Base-by-base conservation (phyloP, 2,888 invertebrate genomes). In the Danaus chrysippus region DNA sequence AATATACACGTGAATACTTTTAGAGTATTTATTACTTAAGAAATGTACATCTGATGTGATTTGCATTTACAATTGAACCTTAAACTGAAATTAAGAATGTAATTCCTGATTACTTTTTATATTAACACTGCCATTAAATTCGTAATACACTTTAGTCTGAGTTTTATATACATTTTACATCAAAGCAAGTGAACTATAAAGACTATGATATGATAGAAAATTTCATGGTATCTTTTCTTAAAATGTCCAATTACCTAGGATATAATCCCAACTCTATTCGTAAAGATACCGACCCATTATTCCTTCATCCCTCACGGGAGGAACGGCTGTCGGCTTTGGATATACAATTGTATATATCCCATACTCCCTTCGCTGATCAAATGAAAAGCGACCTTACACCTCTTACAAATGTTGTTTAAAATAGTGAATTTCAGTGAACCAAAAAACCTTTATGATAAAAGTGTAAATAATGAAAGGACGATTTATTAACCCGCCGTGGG, bases 351-450 rank as follows among this genome's bases (percentile, higher is more conserved):
- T 55, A 63, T 56, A 66, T 57, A 55, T 54, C 43, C 34, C n/a
- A 46, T 64, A 52, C 54, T 66, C 58, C 59, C 53, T 59, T 52
- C 59, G 55, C 19, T 60, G 62, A 64, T 64, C 66, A 67, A 63
- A 44, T 46, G 17, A 49, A 56, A 62, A 55, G 49, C 10, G 34
- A 52, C 43, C 56, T 61, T 56, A 53, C 46, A 34, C 41, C 44
- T 8, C 17, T 49, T 3, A 49, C 2, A 49, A 49, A 8, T 49
- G 15, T 17, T 49, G 17, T 49, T 49, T 17, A 17, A 49, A 49
- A 15, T 17, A 17, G 17, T n/a, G 17, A 17, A 10, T 10, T n/a
- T n/a, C 13, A 12, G 6, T 34, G 15, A 46, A 46, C 46, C 46
- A 46, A 46, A n/a, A 13, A 46, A 15, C n/a, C 9, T 9, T 49